phyloP scores from a whole-genome alignment of 2,888 invertebrate species.

The Timema cristinae region DNA sequence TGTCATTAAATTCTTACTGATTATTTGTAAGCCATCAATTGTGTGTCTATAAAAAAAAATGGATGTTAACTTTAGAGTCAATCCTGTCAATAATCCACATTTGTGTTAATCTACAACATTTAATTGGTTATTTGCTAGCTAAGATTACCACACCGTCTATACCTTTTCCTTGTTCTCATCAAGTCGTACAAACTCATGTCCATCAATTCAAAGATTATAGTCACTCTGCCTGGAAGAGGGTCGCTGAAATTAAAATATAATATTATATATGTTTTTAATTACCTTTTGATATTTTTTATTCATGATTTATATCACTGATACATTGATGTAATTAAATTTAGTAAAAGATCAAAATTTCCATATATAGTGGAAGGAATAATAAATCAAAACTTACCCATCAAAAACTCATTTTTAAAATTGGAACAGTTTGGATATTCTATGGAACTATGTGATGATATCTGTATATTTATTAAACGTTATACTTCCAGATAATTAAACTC shows the following conservation, averaged over 20 bases:
- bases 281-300: neutral
- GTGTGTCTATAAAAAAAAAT: too few species aligned
- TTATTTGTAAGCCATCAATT: too few species aligned
- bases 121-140: constrained; percentile 9
- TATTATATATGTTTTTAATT: neutral
- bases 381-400: neutral
- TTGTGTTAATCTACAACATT: too few species aligned
- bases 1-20: too few species aligned
- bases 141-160: constrained; percentile 25
- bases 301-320: neutral
- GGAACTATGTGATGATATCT: too few species aligned
- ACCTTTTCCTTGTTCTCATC: constrained; percentile 52
- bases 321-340: neutral
- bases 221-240: constrained; percentile 53
- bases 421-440: too few species aligned
- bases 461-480: too few species aligned
- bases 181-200: constrained; percentile 66
- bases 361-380: neutral
- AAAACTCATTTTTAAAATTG: too few species aligned
- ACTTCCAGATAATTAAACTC: too few species aligned
- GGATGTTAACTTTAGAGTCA: too few species aligned
- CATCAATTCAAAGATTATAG: constrained; percentile 63
- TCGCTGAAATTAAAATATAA: constrained; percentile 47
- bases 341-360: neutral
- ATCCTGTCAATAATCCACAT: too few species aligned